These are phyloP conservation scores for Mythimna vitellina DNA, from an alignment of 2,888 invertebrate genomes.

Conservation along the genomic window DNA sequence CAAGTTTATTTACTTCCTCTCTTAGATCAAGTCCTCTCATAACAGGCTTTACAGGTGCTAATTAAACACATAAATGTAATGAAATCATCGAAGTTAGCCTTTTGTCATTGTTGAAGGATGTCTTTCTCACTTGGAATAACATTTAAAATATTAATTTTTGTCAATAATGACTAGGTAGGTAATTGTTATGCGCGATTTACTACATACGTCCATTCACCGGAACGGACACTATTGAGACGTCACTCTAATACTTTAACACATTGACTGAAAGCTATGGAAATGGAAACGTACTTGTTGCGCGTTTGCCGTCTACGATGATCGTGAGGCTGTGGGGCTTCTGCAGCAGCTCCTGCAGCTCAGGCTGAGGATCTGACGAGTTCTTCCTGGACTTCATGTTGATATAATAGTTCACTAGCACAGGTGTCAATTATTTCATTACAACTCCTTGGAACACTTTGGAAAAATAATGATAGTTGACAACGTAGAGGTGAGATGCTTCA, in stretches of 20 bases:
- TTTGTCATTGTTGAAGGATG: conserved; percentile 55
- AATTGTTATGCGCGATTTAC: conserved; percentile 75
- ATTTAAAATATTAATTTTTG: conserved; percentile 64
- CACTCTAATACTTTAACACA: conserved; percentile 69
- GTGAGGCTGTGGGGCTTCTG: conserved; percentile 79
- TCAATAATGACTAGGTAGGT: conserved; percentile 65
- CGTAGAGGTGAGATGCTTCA: conserved; percentile 50
- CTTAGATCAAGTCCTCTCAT: conserved; percentile 30
- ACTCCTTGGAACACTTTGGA: conserved; percentile 50
- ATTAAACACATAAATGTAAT: conserved; percentile 35
- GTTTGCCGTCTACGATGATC: conserved; percentile 75
- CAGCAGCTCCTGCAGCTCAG: conserved; percentile 85
- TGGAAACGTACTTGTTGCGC: conserved; percentile 81
- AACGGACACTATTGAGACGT: conserved; percentile 82
- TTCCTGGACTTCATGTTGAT: conserved; percentile 78
- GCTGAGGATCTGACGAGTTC: conserved; percentile 73
- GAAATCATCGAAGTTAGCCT: conserved; percentile 25
- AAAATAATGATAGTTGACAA: conserved; percentile 38
- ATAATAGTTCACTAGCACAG: conserved; percentile 72
- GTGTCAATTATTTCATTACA: conserved; percentile 66
- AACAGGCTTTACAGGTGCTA: conserved; percentile 33
- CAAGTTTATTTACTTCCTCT: conserved; percentile 61
- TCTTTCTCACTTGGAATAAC: conserved; percentile 56
- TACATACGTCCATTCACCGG: conserved; percentile 77
- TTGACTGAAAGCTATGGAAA: conserved; percentile 70